These are phyloP conservation scores for Epinephelus lanceolatus DNA, from an alignment of 2,113 vertebrate genomes.

Conservation along the genomic window DNA sequence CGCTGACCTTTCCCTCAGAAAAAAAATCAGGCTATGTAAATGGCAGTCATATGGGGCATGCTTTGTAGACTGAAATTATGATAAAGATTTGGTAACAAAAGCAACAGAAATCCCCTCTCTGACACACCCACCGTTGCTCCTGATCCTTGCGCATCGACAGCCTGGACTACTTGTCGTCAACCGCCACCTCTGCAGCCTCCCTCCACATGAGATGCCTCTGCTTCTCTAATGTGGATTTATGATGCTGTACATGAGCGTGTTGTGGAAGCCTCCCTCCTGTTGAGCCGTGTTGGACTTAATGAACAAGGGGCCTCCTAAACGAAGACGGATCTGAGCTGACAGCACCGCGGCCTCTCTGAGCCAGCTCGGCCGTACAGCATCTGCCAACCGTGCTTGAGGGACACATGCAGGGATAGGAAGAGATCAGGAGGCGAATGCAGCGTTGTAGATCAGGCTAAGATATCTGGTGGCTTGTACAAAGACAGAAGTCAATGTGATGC, in stretches of 20 bases:
- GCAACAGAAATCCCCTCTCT: conserved; percentile 1
- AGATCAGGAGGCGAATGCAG: conserved; percentile 15
- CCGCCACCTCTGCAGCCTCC: neutral
- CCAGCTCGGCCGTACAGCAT: conserved; percentile 39
- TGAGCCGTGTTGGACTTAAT: conserved; percentile 72
- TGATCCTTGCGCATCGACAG: neutral
- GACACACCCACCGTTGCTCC: neutral
- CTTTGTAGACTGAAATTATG: conserved; percentile 29
- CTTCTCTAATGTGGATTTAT: conserved; percentile 83
- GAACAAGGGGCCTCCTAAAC: conserved; percentile 73
- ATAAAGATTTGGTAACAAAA: conserved; percentile 25
- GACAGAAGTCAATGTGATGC: neutral
- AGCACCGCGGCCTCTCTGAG: conserved; percentile 52
- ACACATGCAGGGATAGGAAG: conserved; percentile 18
- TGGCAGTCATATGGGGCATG: conserved; percentile 20
- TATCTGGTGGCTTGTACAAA: neutral
- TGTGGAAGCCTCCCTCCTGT: conserved; percentile 65
- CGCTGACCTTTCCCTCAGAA: conserved; percentile 71
- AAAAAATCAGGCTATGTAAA: conserved; percentile 47
- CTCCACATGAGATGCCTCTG: conserved; percentile 49
- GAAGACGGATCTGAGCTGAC: conserved; percentile 81
- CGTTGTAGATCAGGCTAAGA: neutral
- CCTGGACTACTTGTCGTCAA: conserved; percentile 32
- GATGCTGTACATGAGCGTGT: conserved; percentile 54
- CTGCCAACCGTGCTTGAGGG: conserved; percentile 62